Evolutionary conservation across 92 coral and sea anemone genomes (phyloP).

Genomic region (Epizoanthus illoricatus): DNA sequence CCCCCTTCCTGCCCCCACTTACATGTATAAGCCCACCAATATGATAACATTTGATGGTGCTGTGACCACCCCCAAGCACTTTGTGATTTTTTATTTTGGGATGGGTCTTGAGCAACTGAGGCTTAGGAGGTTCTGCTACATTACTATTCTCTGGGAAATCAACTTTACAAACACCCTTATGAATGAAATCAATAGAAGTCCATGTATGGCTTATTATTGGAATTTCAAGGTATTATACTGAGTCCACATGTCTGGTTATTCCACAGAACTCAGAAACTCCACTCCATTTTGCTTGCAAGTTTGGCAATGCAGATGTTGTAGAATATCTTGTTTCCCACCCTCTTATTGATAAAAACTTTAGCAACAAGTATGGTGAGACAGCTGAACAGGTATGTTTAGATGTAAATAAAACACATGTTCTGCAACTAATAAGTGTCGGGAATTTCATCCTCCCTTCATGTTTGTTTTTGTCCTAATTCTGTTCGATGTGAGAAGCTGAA

Average conservation of each 20-base stretch:
- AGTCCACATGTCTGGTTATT: background rate
- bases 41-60: background rate
- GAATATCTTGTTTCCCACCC: constrained; percentile 89
- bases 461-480: too few species aligned
- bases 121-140: too few species aligned
- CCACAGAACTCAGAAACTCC: constrained; percentile 92
- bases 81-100: background rate
- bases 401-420: too few species aligned
- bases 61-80: background rate
- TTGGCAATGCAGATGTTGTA: constrained; percentile 83
- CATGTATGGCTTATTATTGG: too few species aligned
- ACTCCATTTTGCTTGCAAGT: constrained; percentile 95
- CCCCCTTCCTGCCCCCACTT: too few species aligned
- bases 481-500: too few species aligned
- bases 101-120: background rate
- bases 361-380: constrained; percentile 84
- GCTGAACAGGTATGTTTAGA: constrained; percentile 69
- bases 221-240: background rate
- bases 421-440: too few species aligned
- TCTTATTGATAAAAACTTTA: constrained; percentile 53
- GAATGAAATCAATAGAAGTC: too few species aligned
- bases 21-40: too few species aligned
- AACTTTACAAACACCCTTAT: too few species aligned
- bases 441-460: too few species aligned
- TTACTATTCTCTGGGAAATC: too few species aligned